Conservation (phyloP, 2,113 vertebrate genomes). For the Erythrocercus mccallii region DNA sequence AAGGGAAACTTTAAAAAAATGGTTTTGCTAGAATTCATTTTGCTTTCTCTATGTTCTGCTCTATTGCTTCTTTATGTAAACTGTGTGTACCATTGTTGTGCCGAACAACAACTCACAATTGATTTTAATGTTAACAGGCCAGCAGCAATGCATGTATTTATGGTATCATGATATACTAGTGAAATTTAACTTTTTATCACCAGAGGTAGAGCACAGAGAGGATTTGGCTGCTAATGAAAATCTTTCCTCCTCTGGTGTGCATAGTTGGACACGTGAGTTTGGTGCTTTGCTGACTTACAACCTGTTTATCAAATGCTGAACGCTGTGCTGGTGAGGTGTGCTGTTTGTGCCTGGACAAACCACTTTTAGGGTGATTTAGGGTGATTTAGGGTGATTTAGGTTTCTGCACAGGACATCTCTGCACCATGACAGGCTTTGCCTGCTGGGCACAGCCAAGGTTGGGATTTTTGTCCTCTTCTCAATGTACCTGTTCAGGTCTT, state of each 20-base stretch:
- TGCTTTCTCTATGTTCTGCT: background rate
- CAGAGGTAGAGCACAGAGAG: background rate
- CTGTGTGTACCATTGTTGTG: background rate
- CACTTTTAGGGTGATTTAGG: background rate
- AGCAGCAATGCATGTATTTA: background rate
- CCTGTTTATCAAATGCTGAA: background rate
- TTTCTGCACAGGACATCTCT: background rate
- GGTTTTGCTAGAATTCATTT: background rate
- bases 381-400: background rate
- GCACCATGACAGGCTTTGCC: background rate
- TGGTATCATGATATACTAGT: rapidly evolving
- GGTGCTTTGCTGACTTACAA: background rate
- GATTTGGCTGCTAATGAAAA: background rate
- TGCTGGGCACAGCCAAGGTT: background rate
- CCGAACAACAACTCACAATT: background rate
- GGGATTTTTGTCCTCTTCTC: background rate
- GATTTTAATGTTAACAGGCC: background rate
- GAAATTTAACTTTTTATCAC: background rate
- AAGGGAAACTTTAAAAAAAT: rapidly evolving
- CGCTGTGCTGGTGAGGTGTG: background rate
- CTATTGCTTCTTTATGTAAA: background rate
- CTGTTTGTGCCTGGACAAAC: background rate
- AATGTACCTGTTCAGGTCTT: background rate
- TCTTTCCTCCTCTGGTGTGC: background rate
- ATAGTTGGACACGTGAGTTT: background rate